phyloP scores from a whole-genome alignment of 2,888 invertebrate species.

The Lasioglossum zephyrum region DNA sequence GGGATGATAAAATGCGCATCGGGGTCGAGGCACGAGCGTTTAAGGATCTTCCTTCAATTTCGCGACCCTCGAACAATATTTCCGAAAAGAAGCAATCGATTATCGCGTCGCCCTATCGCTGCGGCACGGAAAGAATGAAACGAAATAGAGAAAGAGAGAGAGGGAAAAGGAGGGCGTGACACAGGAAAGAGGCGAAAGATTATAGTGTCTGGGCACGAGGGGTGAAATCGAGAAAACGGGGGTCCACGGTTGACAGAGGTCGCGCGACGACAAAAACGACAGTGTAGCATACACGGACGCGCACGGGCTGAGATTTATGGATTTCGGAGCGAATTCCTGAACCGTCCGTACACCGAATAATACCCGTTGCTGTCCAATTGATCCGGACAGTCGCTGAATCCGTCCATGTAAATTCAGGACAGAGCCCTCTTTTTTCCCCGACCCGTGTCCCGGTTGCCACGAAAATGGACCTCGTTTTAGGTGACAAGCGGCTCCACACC shows the following conservation, averaged over 20 bases:
- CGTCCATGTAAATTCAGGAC: slow-evolving; percentile 54
- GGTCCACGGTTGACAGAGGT: slow-evolving; percentile 43
- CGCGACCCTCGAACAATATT: not conserved
- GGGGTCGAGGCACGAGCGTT: not conserved
- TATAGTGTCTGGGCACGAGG: slow-evolving; percentile 28
- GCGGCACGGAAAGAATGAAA: not conserved
- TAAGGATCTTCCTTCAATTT: not conserved
- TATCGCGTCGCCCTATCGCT: not conserved
- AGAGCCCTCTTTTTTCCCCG: slow-evolving; percentile 4
- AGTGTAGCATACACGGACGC: slow-evolving; percentile 20
- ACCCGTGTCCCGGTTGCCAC: slow-evolving; percentile 17
- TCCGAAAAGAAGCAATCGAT: not conserved
- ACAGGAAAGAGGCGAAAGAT: slow-evolving; percentile 40
- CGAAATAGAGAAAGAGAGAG: too few species aligned
- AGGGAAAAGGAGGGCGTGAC: not conserved
- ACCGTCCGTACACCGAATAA: slow-evolving; percentile 58
- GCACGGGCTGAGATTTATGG: slow-evolving; percentile 58
- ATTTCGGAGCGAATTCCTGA: slow-evolving; percentile 58
- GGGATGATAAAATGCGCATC: not conserved
- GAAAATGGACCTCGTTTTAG: slow-evolving; percentile 58
- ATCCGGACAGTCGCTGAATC: slow-evolving; percentile 59
- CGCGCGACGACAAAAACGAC: slow-evolving; percentile 41
- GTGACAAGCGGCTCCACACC: slow-evolving; percentile 55
- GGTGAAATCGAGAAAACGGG: slow-evolving; percentile 26
- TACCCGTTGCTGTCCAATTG: slow-evolving; percentile 58